phyloP scores from a whole-genome alignment of 2,888 invertebrate species.

The Chaitophorus viminalis region DNA sequence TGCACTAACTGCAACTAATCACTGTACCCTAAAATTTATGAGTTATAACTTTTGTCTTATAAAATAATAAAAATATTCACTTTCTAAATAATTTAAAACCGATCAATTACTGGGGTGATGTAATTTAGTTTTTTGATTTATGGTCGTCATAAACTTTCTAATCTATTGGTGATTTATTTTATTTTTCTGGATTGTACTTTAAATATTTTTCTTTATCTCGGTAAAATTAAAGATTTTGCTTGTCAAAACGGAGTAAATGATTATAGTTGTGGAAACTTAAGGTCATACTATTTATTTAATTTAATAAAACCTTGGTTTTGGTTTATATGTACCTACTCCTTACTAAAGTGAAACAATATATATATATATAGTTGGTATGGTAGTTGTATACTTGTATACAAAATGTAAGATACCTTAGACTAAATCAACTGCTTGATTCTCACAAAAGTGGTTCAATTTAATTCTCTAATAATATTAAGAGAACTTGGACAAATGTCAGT shows the following conservation, averaged over 20 bases:
- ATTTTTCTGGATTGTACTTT: too few relatives aligned
- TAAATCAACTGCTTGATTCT: constrained; percentile 33
- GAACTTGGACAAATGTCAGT: too few relatives aligned
- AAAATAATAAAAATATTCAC: too few relatives aligned
- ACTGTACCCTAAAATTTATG: too few relatives aligned
- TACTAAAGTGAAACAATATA: not conserved
- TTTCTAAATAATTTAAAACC: too few relatives aligned
- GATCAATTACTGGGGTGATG: too few relatives aligned
- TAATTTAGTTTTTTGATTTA: too few relatives aligned
- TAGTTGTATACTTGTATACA: constrained; percentile 24
- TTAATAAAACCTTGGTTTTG: not conserved
- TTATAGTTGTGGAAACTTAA: not conserved
- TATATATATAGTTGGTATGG: not conserved
- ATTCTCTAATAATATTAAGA: not conserved
- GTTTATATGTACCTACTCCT: not conserved
- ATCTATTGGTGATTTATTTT: too few relatives aligned
- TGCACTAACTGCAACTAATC: too few relatives aligned
- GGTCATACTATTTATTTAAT: not conserved
- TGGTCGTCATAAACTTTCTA: too few relatives aligned
- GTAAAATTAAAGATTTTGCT: not conserved
- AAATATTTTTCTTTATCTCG: too few relatives aligned
- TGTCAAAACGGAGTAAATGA: not conserved
- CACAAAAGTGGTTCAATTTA: not conserved
- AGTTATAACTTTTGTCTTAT: too few relatives aligned
- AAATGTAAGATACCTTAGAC: not conserved